A percentile compares a stretch with the other conserved stretches of the same genome.
Evolutionary conservation across 2,888 invertebrate species (phyloP).

Genomic region (Drosophila phalerata): DNA sequence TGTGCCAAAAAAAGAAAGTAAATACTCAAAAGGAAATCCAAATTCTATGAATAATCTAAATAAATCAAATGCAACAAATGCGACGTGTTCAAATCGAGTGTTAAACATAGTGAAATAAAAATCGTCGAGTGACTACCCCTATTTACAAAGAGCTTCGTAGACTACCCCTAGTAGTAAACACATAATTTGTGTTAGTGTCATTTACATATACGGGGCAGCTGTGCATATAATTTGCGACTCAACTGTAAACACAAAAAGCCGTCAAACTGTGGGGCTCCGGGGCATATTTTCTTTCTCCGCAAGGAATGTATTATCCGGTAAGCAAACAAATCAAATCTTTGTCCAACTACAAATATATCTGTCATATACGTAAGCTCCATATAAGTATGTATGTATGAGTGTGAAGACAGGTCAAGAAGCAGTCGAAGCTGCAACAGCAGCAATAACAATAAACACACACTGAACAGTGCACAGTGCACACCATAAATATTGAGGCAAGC

Average conservation of each 20-base stretch:
- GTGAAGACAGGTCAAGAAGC: background rate
- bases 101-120: conserved; percentile 41
- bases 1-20: conserved; percentile 72
- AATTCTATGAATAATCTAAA: conserved; percentile 25
- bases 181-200: conserved; percentile 25
- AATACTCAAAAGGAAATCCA: conserved; percentile 40
- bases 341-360: background rate
- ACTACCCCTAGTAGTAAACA: conserved; percentile 23
- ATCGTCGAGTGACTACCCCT: conserved; percentile 42
- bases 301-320: conserved; percentile 98
- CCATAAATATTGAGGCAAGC: conserved; percentile 57
- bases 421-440: conserved; percentile 10
- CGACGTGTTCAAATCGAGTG: conserved; percentile 37
- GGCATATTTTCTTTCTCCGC: conserved; percentile 97
- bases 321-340: conserved; percentile 84
- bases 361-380: no score
- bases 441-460: conserved; percentile 42
- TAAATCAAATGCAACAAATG: conserved; percentile 46
- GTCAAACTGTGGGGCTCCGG: conserved; percentile 99
- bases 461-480: conserved; percentile 45
- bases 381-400: no score
- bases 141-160: conserved; percentile 35
- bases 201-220: conserved; percentile 38
- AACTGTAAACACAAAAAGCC: conserved; percentile 87
- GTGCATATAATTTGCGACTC: conserved; percentile 68